phyloP scores from a whole-genome alignment of 1,140 invertebrate genomes.

The Brachionus sp. region DNA sequence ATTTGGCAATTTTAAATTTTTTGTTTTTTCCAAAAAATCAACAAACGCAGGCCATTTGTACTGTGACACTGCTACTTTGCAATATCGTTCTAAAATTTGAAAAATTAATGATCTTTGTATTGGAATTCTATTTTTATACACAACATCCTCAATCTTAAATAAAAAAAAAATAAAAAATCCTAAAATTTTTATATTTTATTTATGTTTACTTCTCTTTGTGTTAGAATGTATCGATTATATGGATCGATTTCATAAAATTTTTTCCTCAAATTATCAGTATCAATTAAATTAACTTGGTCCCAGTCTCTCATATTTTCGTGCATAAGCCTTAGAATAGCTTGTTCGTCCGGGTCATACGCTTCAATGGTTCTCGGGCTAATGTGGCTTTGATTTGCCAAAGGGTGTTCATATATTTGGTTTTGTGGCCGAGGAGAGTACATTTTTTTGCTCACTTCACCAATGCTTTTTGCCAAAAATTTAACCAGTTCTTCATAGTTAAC shows the following conservation, averaged over 20 bases:
- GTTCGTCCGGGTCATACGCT: slow-evolving; percentile 30
- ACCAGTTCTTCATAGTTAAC: slow-evolving; percentile 44
- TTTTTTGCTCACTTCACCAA: slow-evolving; percentile 29
- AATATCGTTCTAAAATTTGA: slow-evolving; percentile 43
- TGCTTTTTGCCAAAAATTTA: slow-evolving; percentile 32
- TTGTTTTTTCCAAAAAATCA: slow-evolving; percentile 42
- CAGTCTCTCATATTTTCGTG: slow-evolving; percentile 45
- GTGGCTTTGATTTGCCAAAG: neutral
- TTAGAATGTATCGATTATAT: slow-evolving; percentile 37
- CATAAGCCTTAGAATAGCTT: slow-evolving; percentile 37
- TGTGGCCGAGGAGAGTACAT: neutral
- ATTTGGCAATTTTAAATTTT: slow-evolving; percentile 30
- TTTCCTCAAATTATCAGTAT: slow-evolving; percentile 27
- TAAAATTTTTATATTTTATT: neutral
- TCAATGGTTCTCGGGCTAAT: slow-evolving; percentile 22
- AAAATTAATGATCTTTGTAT: slow-evolving; percentile 43
- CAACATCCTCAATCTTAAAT: slow-evolving; percentile 40
- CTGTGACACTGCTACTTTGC: neutral
- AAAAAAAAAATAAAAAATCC: neutral
- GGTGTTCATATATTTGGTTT: neutral
- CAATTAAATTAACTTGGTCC: slow-evolving; percentile 40
- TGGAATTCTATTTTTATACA: slow-evolving; percentile 43
- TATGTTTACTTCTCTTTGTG: slow-evolving; percentile 15
- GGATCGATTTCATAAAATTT: slow-evolving; percentile 45
- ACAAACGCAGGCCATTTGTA: slow-evolving; percentile 45